phyloP scores from a whole-genome alignment of 2,113 vertebrate genomes.

The Malurus cyaneus region DNA sequence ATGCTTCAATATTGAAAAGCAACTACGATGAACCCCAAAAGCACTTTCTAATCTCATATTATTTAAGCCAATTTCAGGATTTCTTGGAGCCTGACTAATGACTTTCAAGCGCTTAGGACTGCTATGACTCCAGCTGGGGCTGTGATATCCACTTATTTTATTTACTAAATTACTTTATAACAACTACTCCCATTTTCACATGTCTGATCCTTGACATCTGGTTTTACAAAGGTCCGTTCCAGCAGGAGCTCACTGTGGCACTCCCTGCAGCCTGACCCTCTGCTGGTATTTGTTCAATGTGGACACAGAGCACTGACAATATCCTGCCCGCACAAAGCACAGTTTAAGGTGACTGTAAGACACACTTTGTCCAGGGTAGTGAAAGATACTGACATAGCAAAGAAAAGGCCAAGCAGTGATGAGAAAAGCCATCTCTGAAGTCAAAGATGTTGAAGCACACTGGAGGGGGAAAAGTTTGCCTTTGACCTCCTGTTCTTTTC shows the following conservation, averaged over 20 bases:
- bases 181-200: background rate
- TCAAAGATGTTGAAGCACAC: background rate
- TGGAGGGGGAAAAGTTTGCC: background rate
- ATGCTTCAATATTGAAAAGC: background rate
- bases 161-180: conserved; percentile 6
- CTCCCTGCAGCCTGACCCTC: background rate
- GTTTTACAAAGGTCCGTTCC: background rate
- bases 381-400: background rate
- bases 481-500: background rate
- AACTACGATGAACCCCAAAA: background rate
- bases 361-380: background rate
- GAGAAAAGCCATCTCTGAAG: conserved; percentile 2
- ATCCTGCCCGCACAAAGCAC: background rate
- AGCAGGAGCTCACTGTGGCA: background rate
- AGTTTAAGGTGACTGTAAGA: background rate
- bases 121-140: background rate
- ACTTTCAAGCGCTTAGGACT: background rate
- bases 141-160: conserved; percentile 14
- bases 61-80: conserved; percentile 1
- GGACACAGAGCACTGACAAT: background rate
- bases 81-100: background rate
- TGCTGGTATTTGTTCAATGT: background rate
- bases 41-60: background rate
- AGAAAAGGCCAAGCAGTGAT: background rate
- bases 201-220: background rate